Conservation (phyloP, 2,888 invertebrate species). For the Hypsopygia costalis region DNA sequence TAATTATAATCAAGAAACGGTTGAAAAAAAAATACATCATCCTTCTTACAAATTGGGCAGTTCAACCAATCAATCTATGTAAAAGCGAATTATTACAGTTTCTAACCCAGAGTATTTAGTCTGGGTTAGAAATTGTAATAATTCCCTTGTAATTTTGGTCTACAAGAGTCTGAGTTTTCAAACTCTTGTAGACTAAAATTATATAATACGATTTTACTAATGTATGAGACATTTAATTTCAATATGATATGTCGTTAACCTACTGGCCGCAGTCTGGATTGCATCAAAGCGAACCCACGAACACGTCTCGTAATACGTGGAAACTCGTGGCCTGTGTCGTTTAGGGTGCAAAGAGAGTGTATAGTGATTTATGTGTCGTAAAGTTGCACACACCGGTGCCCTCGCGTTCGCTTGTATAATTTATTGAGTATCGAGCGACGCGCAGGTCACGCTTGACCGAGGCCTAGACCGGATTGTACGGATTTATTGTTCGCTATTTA, state of each 20-base stretch:
- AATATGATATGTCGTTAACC: slow-evolving; percentile 34
- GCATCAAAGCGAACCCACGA: slow-evolving; percentile 30
- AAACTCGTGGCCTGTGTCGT: slow-evolving; percentile 32
- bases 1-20: too few relatives aligned
- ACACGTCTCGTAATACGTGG: slow-evolving; percentile 30
- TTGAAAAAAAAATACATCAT: too few relatives aligned
- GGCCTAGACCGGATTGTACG: slow-evolving; percentile 51
- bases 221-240: too few relatives aligned
- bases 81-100: too few relatives aligned
- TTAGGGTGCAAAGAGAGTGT: slow-evolving; percentile 50
- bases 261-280: slow-evolving; percentile 28
- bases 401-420: slow-evolving; percentile 75
- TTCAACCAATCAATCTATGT: too few relatives aligned
- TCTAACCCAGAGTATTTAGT: too few relatives aligned
- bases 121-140: too few relatives aligned
- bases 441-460: slow-evolving; percentile 58
- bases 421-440: slow-evolving; percentile 59
- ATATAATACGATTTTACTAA: too few relatives aligned
- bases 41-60: too few relatives aligned
- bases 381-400: slow-evolving; percentile 68
- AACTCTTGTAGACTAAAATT: too few relatives aligned
- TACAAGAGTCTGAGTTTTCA: too few relatives aligned
- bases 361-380: slow-evolving; percentile 71
- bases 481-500: slow-evolving; percentile 43
- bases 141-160: too few relatives aligned